Percentiles rank a stretch among this genome's conserved stretches.
Evolutionary conservation across 2,888 invertebrate species (phyloP).

Genomic region (Metalampra italica): DNA sequence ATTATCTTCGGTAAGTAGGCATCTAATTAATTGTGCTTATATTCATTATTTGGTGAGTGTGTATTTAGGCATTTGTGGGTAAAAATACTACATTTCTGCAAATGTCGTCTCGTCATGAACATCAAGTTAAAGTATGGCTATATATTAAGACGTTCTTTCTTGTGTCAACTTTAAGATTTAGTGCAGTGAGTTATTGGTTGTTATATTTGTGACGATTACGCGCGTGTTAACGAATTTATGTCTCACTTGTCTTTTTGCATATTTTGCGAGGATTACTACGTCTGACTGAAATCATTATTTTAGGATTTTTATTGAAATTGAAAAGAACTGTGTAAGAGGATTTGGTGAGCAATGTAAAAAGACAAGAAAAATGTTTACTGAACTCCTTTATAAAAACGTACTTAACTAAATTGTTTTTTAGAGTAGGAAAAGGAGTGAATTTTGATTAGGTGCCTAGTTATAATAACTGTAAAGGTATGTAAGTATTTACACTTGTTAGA

Average conservation of each 20-base stretch:
- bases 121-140: constrained; percentile 60
- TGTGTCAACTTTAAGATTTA: constrained; percentile 77
- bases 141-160: constrained; percentile 75
- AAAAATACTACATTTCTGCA: background rate
- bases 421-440: background rate
- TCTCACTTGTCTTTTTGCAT: constrained; percentile 56
- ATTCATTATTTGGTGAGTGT: background rate
- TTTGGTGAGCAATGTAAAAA: constrained; percentile 49
- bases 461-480: constrained; percentile 7
- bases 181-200: constrained; percentile 64
- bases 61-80: background rate
- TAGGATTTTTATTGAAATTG: constrained; percentile 61
- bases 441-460: constrained; percentile 21
- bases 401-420: too few species aligned
- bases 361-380: constrained; percentile 1
- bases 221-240: constrained; percentile 74
- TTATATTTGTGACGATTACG: constrained; percentile 69
- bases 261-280: constrained; percentile 60
- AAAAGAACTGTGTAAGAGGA: constrained; percentile 55
- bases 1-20: too few species aligned
- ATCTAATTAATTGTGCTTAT: too few species aligned
- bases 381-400: background rate
- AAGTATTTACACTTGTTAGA: constrained; percentile 18
- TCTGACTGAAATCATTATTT: constrained; percentile 62
- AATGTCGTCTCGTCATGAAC: constrained; percentile 38